phyloP scores from a whole-genome alignment of 2,888 invertebrate species.

The Lagria hirta region DNA sequence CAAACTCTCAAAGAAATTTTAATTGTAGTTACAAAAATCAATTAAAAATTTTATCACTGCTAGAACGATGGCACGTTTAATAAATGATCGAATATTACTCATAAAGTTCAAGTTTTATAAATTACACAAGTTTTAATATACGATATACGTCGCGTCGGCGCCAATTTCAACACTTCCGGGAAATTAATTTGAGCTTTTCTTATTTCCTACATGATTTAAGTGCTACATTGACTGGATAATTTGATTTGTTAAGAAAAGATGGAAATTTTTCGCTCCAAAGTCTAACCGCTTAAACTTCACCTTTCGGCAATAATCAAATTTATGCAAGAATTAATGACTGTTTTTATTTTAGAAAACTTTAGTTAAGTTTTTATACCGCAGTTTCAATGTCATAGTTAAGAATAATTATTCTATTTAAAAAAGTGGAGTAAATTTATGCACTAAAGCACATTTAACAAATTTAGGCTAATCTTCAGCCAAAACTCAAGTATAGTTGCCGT shows the following conservation, averaged over 20 bases:
- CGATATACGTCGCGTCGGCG: conserved; percentile 30
- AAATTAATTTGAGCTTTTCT: conserved; percentile 30
- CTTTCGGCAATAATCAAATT: no score
- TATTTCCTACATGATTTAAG: conserved; percentile 30
- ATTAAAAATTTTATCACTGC: conserved; percentile 6
- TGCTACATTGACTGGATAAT: conserved; percentile 31
- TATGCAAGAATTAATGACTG: conserved; percentile 19
- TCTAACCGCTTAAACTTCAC: conserved; percentile 22
- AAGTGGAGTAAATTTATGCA: no score
- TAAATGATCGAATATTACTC: conserved; percentile 24
- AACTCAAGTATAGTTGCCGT: no score
- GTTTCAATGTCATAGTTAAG: no score
- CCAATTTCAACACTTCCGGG: conserved; percentile 30
- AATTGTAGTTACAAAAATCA: no score
- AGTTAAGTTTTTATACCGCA: no score
- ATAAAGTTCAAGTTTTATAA: conserved; percentile 27
- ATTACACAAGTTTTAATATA: conserved; percentile 28
- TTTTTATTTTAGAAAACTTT: no score
- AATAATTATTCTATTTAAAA: no score
- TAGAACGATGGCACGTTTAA: conserved; percentile 7
- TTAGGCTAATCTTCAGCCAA: no score
- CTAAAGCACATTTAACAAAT: no score
- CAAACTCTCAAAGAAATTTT: no score
- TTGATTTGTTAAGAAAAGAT: conserved; percentile 29
- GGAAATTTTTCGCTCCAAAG: conserved; percentile 28